phyloP scores from a whole-genome alignment of 2,888 invertebrate genomes.

The Panopea generosa region DNA sequence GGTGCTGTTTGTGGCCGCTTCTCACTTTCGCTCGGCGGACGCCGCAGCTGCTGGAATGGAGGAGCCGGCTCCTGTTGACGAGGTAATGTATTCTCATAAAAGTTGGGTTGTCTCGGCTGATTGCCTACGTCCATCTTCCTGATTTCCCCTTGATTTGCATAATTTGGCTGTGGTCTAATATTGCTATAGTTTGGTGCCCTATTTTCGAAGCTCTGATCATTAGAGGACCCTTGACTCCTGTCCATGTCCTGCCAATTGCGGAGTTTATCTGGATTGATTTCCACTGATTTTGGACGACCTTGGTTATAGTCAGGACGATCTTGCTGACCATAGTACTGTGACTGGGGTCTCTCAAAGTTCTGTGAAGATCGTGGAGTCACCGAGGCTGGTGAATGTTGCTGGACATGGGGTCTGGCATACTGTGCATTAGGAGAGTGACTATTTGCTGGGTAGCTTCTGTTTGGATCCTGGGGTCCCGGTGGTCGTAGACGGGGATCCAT shows the following conservation, averaged over 20 bases:
- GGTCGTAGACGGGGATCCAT: conserved; percentile 60
- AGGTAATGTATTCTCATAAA: conserved; percentile 80
- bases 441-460: conserved; percentile 47
- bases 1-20: conserved; percentile 64
- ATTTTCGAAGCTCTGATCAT: conserved; percentile 69
- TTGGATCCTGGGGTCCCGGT: conserved; percentile 38
- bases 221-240: conserved; percentile 67
- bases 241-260: conserved; percentile 79
- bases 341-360: conserved; percentile 75
- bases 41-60: conserved; percentile 77
- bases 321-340: conserved; percentile 73
- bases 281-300: conserved; percentile 77
- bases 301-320: conserved; percentile 66
- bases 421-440: conserved; percentile 45
- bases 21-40: conserved; percentile 62
- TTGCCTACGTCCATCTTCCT: conserved; percentile 80
- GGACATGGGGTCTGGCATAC: conserved; percentile 31
- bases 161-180: conserved; percentile 70
- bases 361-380: conserved; percentile 59
- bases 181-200: conserved; percentile 69
- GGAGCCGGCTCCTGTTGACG: conserved; percentile 73
- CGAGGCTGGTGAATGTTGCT: conserved; percentile 21
- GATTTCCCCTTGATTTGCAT: conserved; percentile 78
- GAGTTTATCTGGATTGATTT: conserved; percentile 73
- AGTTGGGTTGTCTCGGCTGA: conserved; percentile 75